These are phyloP conservation scores for Sitobion miscanthi DNA, from an alignment of 1,140 invertebrate species.

Conservation along the genomic window DNA sequence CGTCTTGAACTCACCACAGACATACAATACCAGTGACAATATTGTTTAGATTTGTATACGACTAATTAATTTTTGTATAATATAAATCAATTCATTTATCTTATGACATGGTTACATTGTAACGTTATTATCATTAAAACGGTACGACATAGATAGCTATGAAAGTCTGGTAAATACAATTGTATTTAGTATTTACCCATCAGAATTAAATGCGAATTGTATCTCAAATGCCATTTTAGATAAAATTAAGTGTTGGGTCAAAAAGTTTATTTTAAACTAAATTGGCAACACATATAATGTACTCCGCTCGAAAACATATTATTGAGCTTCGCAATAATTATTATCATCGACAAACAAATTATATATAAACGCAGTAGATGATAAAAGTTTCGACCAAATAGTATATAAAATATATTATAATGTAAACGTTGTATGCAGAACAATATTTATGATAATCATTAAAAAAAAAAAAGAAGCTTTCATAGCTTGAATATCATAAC, in stretches of 20 bases:
- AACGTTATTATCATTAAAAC: neutral
- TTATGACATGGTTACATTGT: neutral
- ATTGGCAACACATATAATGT: neutral
- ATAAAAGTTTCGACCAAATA: neutral
- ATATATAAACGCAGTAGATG: neutral
- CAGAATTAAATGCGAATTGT: neutral
- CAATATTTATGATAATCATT: neutral
- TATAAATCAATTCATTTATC: neutral
- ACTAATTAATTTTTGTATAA: neutral
- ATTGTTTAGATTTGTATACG: neutral
- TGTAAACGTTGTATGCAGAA: neutral
- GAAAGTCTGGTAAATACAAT: neutral
- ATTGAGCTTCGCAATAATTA: neutral
- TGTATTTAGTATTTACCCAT: neutral
- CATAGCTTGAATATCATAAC: neutral
- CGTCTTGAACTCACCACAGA: neutral
- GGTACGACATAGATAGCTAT: neutral
- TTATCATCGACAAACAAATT: constrained; percentile 1
- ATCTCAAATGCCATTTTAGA: neutral
- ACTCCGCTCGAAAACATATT: neutral
- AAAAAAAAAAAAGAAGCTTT: neutral
- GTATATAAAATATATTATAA: neutral
- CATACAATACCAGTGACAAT: neutral
- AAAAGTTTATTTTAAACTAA: constrained; percentile 1
- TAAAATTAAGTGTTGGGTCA: constrained; percentile 7